Evolutionary conservation across 2,113 vertebrate genomes (phyloP).

Genomic region (Danio rerio): GRCz12tu NC_133195.1:43706001-43706500

Average conservation of each 20-base stretch:
- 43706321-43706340: neutral
- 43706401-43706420: neutral
- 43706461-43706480: neutral
- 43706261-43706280: neutral
- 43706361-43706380: slow-evolving; percentile 34
- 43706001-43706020: neutral
- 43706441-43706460: slow-evolving; percentile 1
- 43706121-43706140: neutral
- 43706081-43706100: neutral
- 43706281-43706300: neutral
- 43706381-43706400: slow-evolving; percentile 7
- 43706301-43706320: neutral
- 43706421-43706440: neutral
- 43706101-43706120: slow-evolving; percentile 38
- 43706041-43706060: neutral
- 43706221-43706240: neutral
- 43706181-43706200: neutral
- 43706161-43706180: neutral
- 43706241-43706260: neutral
- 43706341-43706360: neutral
- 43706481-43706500: neutral
- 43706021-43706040: slow-evolving; percentile 32
- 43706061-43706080: slow-evolving; percentile 9
- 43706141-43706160: neutral
- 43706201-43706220: neutral